Conservation (phyloP, 2,113 vertebrate genomes). For the Psephotus haematonotus region DNA sequence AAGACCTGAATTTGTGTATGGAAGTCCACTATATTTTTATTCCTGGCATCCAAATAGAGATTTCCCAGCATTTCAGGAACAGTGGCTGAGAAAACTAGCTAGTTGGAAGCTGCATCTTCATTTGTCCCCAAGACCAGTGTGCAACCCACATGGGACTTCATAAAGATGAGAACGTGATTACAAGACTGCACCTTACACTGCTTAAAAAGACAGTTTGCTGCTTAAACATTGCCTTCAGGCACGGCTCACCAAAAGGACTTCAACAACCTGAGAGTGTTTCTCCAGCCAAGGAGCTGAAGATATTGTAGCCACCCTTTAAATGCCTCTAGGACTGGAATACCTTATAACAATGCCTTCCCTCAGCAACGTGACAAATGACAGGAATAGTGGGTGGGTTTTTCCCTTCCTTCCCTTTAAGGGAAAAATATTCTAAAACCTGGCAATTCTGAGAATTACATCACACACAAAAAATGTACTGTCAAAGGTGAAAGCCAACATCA, state of each 20-base stretch:
- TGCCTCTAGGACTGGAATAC: not conserved
- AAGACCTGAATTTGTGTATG: not conserved
- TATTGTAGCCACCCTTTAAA: not conserved
- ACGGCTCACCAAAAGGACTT: not conserved
- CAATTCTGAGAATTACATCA: not conserved
- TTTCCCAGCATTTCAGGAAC: not conserved
- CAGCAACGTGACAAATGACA: not conserved
- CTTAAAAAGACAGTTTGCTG: slow-evolving; percentile 26
- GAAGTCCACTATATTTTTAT: not conserved
- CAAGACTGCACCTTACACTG: slow-evolving; percentile 7
- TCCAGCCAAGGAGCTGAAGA: not conserved
- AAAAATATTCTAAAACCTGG: not conserved
- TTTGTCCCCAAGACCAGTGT: not conserved
- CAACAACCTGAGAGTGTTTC: not conserved
- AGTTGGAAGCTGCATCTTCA: not conserved
- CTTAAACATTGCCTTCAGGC: not conserved
- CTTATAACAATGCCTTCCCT: not conserved
- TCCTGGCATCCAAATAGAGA: slow-evolving; percentile 35
- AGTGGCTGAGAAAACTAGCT: not conserved
- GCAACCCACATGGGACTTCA: slow-evolving; percentile 8
- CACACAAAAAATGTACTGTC: fast-evolving
- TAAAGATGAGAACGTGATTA: slow-evolving; percentile 37
- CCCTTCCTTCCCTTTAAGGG: not conserved
- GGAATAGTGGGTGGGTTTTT: not conserved
- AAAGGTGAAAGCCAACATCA: not conserved